Evolutionary conservation across 2,113 vertebrate genomes (phyloP).

Genomic region (Pangasianodon gigas): DNA sequence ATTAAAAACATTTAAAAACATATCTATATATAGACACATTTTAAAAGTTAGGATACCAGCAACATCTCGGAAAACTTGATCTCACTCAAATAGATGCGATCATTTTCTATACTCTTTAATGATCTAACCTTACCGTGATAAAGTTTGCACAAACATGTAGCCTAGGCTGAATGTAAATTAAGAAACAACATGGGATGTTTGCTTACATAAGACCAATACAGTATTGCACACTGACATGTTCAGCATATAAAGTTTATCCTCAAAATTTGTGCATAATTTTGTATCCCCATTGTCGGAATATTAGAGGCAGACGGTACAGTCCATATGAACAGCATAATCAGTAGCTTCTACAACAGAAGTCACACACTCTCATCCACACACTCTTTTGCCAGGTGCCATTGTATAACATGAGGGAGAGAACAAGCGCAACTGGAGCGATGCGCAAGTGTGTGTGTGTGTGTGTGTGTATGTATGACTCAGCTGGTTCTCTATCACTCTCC

Average conservation of each 20-base stretch:
- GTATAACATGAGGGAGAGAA: slow-evolving; percentile 37
- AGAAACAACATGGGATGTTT: not conserved
- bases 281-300: not conserved
- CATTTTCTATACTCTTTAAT: not conserved
- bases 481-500: slow-evolving; percentile 44
- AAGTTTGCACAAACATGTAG: not conserved
- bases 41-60: too few species aligned
- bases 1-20: not conserved
- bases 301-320: not conserved
- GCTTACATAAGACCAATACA: not conserved
- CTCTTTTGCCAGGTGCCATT: slow-evolving; percentile 28
- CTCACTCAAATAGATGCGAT: not conserved
- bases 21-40: too few species aligned
- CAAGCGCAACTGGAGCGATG: slow-evolving; percentile 23
- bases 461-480: slow-evolving; percentile 59
- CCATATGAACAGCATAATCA: not conserved
- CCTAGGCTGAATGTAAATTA: too few species aligned
- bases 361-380: not conserved
- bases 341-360: slow-evolving; percentile 8
- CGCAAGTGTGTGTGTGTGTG: slow-evolving; percentile 48
- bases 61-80: not conserved
- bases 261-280: not conserved
- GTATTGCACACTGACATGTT: not conserved
- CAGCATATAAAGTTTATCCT: not conserved
- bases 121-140: not conserved